phyloP scores from a whole-genome alignment of 2,113 vertebrate species.

The Sitta europaea region DNA sequence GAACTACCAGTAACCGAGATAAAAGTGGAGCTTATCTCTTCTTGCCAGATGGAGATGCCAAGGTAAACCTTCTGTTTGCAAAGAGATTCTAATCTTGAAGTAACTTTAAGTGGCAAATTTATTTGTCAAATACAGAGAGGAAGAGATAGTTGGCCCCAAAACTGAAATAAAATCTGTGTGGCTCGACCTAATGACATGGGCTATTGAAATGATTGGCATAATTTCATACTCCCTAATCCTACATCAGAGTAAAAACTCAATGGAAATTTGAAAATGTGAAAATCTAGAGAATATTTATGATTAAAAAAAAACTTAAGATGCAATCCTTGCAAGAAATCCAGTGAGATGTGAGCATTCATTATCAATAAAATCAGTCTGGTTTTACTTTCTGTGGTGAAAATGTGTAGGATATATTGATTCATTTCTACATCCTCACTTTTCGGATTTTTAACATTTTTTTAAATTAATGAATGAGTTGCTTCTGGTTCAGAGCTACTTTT shows the following conservation, averaged over 20 bases:
- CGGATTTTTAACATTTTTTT: neutral
- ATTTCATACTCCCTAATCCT: neutral
- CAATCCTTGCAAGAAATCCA: neutral
- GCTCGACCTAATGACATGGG: neutral
- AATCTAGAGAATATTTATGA: neutral
- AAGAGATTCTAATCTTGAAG: neutral
- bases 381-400: neutral
- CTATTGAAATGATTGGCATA: neutral
- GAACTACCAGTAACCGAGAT: constrained; percentile 81
- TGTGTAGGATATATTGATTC: neutral
- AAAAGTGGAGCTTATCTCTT: constrained; percentile 95
- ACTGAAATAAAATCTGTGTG: neutral
- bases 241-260: neutral
- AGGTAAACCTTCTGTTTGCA: constrained; percentile 69
- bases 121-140: neutral
- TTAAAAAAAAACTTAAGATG: neutral
- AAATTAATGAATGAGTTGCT: neutral
- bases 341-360: neutral
- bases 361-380: neutral
- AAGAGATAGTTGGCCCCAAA: neutral
- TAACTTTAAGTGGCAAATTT: neutral
- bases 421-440: neutral
- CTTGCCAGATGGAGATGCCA: constrained; percentile 83
- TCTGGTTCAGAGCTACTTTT: neutral
- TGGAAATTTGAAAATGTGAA: neutral